phyloP scores from a whole-genome alignment of 1,140 invertebrate species.

The Monomorium pharaonis region DNA sequence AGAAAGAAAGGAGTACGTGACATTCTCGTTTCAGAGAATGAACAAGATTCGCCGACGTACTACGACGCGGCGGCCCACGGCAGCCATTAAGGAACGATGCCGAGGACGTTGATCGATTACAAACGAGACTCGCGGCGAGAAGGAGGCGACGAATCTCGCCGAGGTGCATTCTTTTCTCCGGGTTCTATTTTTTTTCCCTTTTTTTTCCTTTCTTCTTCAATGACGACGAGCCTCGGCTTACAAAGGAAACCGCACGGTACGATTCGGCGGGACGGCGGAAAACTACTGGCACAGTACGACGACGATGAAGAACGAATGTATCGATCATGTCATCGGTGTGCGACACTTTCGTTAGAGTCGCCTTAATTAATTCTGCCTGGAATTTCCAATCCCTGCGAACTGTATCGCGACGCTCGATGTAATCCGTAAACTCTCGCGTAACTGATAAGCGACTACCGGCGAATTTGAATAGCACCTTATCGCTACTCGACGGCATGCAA shows the following conservation, averaged over 20 bases:
- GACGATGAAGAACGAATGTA: slow-evolving; percentile 23
- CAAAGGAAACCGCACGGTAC: neutral
- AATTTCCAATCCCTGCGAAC: neutral
- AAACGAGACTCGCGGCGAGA: neutral
- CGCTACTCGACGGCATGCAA: neutral
- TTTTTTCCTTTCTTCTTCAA: slow-evolving; percentile 14
- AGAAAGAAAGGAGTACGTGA: neutral
- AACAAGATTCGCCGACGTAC: neutral
- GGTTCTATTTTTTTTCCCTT: neutral
- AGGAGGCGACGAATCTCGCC: neutral
- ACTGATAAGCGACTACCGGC: neutral
- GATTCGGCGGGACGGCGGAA: neutral
- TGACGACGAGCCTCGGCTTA: neutral
- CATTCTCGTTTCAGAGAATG: neutral
- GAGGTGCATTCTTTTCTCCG: neutral
- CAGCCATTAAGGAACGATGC: slow-evolving; percentile 14
- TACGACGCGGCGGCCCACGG: neutral
- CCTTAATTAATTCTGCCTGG: slow-evolving; percentile 27
- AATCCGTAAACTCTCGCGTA: neutral
- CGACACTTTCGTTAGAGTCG: slow-evolving; percentile 9
- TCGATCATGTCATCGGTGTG: slow-evolving; percentile 37
- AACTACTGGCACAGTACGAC: neutral
- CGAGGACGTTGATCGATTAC: slow-evolving; percentile 35
- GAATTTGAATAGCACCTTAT: slow-evolving; percentile 13
- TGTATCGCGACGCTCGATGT: slow-evolving; percentile 1